Conservation (phyloP, 1,140 invertebrate genomes). For the Euborellia annulipes region DNA sequence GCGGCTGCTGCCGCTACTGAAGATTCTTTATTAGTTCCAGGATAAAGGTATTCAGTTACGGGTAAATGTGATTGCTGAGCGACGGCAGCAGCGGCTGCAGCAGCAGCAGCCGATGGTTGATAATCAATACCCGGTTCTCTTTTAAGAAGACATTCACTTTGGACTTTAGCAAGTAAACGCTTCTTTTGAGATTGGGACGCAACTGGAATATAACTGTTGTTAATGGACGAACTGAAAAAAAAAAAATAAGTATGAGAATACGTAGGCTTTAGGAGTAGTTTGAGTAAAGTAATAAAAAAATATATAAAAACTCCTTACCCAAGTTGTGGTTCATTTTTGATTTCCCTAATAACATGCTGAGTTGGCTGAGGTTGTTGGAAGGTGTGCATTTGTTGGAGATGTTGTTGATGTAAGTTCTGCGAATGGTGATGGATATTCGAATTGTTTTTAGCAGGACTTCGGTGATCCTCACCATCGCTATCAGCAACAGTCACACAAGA, state of each 20-base stretch:
- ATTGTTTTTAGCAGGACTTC: constrained; percentile 32
- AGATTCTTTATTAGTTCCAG: neutral
- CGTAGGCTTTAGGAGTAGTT: no score
- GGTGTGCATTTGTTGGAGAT: constrained; percentile 25
- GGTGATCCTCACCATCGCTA: constrained; percentile 54
- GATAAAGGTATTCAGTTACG: no score
- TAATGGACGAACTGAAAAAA: constrained; percentile 6
- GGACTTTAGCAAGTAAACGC: constrained; percentile 67
- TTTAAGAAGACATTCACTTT: constrained; percentile 59
- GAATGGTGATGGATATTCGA: constrained; percentile 7
- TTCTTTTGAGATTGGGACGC: constrained; percentile 69
- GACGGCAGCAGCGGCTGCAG: neutral
- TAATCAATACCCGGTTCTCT: constrained; percentile 29
- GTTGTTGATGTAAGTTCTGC: constrained; percentile 4
- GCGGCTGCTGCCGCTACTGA: neutral
- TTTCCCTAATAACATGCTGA: constrained; percentile 15
- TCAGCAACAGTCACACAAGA: constrained; percentile 69
- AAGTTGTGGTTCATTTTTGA: constrained; percentile 27
- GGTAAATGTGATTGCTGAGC: no score
- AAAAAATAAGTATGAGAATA: no score
- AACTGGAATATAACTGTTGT: neutral
- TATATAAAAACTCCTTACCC: constrained; percentile 14
- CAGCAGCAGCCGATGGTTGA: constrained; percentile 3
- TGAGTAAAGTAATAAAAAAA: constrained; percentile 11
- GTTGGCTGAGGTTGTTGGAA: constrained; percentile 21